A percentile compares a stretch with the other conserved stretches of the same genome.
Evolutionary conservation across 53 echinoderm and acorn worm species (phyloP).

Genomic region (Stichopus horrens): DNA sequence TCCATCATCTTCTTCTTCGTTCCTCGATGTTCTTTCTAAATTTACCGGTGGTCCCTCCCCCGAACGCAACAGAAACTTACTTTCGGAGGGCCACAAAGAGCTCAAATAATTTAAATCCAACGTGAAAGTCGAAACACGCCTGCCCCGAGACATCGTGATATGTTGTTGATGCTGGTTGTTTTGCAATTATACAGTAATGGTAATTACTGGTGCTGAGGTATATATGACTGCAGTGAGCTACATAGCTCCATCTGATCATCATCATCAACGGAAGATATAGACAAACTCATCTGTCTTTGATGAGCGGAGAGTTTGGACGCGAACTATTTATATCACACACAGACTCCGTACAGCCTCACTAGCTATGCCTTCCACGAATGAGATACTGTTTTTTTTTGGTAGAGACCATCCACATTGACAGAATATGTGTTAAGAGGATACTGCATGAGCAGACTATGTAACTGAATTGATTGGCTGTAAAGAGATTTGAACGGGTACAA

Average conservation of each 20-base stretch:
- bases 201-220: background rate
- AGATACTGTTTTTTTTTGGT: no score
- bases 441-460: no score
- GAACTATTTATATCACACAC: background rate
- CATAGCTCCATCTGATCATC: no score
- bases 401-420: no score
- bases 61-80: conserved; percentile 40
- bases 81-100: conserved; percentile 35
- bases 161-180: background rate
- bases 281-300: background rate
- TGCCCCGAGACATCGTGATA: conserved; percentile 27
- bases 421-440: no score
- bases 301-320: background rate
- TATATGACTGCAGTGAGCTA: background rate
- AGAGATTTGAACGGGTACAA: no score
- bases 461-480: no score
- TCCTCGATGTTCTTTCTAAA: conserved; percentile 18
- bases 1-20: conserved; percentile 22
- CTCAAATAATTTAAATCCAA: conserved; percentile 45
- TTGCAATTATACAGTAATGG: background rate
- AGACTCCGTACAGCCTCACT: background rate
- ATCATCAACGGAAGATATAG: no score
- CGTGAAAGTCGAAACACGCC: conserved; percentile 32
- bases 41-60: conserved; percentile 36
- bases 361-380: no score